Conservation (phyloP, 2,113 vertebrate genomes). For the Camarhynchus parvulus region DNA sequence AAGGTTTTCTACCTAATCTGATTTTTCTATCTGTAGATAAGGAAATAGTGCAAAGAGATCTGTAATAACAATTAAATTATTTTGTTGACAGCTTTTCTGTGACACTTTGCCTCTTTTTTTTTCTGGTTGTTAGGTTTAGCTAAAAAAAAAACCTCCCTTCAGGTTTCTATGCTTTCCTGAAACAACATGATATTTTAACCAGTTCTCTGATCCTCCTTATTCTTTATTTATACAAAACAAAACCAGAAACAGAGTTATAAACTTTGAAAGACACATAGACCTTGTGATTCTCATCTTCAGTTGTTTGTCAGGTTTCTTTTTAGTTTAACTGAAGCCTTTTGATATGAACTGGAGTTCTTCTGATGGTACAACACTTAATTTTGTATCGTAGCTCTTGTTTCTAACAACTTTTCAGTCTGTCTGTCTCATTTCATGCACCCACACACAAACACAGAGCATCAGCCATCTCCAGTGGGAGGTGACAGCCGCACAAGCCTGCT, state of each 20-base stretch:
- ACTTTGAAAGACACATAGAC: not conserved
- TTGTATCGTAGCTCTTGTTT: not conserved
- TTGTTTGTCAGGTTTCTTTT: not conserved
- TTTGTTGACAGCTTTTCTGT: not conserved
- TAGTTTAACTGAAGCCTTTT: not conserved
- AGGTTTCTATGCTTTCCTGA: not conserved
- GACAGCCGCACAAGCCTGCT: constrained; percentile 5
- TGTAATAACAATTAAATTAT: not conserved
- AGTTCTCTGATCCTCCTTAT: not conserved
- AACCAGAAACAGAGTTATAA: not conserved
- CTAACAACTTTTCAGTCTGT: not conserved
- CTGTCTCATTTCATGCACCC: not conserved
- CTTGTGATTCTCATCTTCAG: not conserved
- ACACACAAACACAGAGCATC: not conserved
- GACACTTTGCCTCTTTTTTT: not conserved
- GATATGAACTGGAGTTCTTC: not conserved
- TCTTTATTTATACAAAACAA: not conserved
- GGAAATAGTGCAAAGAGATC: not conserved
- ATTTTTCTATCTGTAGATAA: not conserved
- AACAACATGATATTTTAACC: not conserved
- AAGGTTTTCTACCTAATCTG: not conserved
- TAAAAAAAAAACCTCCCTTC: not conserved
- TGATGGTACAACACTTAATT: not conserved
- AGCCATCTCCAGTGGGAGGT: constrained; percentile 10
- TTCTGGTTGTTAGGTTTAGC: not conserved